Evolutionary conservation across 2,113 vertebrate genomes (phyloP), one percentile per base, ranked within the genome.

Genomic region (Dromaius novaehollandiae): DNA sequence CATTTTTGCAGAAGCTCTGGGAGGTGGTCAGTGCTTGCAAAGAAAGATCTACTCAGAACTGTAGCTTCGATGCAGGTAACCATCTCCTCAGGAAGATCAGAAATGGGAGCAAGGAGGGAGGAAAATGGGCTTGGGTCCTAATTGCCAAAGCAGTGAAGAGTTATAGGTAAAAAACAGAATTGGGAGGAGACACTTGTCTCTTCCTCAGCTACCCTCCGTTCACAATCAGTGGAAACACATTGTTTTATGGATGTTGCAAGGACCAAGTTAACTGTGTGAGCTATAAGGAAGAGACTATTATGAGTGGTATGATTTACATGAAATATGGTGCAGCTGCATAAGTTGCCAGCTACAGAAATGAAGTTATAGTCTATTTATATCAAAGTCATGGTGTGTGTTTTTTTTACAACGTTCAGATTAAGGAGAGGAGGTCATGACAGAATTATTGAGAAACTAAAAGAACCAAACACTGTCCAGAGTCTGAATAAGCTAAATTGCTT

Each of bases 141-240:
- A 30, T 3, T 36, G 11, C 38, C 11, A 16, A 6, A 55, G 28
- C 14, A 50, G 51, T 9, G 30, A 82, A 61, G 20, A 32, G 6
- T 42, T 7, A 9, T 13, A 63, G 55, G 48, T 71, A 77, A 71
- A 2, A 36, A 68, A 22, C 17, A 71, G 44, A 46, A 28, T 6
- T 28, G 15, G 13, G 25, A 60, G 61, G 4, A 42, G n/a, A 15
- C 24, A 40, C 4, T 0, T 46, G 4, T 6, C 55, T 18, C 30
- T 38, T 86, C 32, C 44, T 28, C 65, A 32, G 69, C 32, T 60
- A 58, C 22, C 63, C 18, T 34, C 46, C 44, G 55, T 42, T 77
- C 58, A 42, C 16, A 20, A 13, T 16, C 28, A 53, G 7, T 2
- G 0, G 21, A 24, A 21, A 20, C 32, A 56, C 0, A 0, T n/a